These are phyloP conservation scores for Entomyzon cyanotis DNA, from an alignment of 2,113 vertebrate species.

Conservation along the genomic window DNA sequence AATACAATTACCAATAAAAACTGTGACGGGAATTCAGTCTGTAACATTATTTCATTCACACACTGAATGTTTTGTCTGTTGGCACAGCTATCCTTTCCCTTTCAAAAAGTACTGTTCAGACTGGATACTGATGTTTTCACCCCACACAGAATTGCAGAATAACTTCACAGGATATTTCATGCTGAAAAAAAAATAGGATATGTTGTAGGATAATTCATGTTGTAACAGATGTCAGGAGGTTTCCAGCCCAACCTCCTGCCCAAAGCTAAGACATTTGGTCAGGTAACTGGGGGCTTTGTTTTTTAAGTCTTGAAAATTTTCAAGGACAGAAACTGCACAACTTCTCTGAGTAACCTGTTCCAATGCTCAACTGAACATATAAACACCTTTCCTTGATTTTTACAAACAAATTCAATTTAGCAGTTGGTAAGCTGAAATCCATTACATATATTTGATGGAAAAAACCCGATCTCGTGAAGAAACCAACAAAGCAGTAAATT, in stretches of 20 bases:
- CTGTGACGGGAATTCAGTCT: background rate
- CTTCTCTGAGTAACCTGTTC: background rate
- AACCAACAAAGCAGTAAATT: background rate
- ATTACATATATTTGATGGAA: background rate
- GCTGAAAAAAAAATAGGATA: too few relatives aligned
- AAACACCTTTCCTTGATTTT: background rate
- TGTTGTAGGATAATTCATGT: background rate
- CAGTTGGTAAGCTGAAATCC: background rate
- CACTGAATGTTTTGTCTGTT: background rate
- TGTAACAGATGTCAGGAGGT: background rate
- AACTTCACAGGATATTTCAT: background rate
- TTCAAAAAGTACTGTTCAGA: background rate
- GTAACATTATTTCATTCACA: background rate
- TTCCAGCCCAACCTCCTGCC: background rate
- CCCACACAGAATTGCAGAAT: background rate
- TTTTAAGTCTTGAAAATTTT: background rate
- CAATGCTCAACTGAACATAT: background rate
- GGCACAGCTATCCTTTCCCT: background rate
- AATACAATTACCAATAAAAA: background rate
- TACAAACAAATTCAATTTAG: background rate
- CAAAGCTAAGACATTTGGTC: background rate
- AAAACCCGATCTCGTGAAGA: background rate
- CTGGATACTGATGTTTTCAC: background rate
- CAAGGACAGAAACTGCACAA: background rate
- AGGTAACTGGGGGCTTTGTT: background rate